A percentile compares a stretch with the other conserved stretches of the same genome.
phyloP scores from a whole-genome alignment of 2,888 invertebrate genomes.

The Patella pellucida region DNA sequence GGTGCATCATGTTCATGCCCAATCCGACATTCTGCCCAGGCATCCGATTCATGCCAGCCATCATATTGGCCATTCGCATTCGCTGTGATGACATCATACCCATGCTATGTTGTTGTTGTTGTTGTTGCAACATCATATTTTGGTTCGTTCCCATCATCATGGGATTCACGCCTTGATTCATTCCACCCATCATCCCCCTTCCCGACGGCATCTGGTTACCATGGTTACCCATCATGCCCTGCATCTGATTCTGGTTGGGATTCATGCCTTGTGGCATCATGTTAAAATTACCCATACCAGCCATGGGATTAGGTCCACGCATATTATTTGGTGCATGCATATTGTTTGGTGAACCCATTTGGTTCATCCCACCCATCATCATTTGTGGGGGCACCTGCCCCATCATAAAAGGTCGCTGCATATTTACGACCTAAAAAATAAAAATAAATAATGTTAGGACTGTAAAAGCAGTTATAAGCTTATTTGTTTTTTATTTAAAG shows the following conservation, averaged over 20 bases:
- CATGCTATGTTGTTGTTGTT: not conserved
- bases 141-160: not conserved
- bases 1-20: too few species aligned
- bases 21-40: too few species aligned
- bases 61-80: not conserved
- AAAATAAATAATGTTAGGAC: too few species aligned
- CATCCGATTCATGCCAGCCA: too few species aligned
- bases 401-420: conserved; percentile 1
- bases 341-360: not conserved
- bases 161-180: not conserved
- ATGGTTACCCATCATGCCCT: too few species aligned
- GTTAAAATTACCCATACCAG: not conserved
- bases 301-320: not conserved
- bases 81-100: not conserved
- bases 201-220: too few species aligned
- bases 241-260: not conserved
- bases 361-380: conserved; percentile 5
- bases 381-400: not conserved
- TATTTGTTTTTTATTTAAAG: too few species aligned
- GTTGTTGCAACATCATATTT: not conserved
- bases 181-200: too few species aligned
- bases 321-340: not conserved
- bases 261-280: not conserved
- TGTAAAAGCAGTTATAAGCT: too few species aligned
- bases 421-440: too few species aligned